Evolutionary conservation across 2,113 vertebrate species (phyloP).

Genomic region (Chionomys nivalis): DNA sequence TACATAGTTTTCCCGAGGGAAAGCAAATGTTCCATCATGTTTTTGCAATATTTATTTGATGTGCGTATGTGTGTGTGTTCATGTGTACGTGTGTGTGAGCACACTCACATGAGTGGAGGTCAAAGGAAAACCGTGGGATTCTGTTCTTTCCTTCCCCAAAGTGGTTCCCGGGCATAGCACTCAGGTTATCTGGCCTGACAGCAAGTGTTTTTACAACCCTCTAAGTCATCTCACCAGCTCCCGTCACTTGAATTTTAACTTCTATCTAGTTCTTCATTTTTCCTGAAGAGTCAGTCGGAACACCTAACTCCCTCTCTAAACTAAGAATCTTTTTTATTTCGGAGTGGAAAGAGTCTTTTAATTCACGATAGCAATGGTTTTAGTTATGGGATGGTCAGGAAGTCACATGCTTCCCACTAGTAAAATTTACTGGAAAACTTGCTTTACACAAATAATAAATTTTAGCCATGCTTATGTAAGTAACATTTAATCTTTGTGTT

Average conservation of each 20-base stretch:
- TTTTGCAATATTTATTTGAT: background rate
- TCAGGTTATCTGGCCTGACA: background rate
- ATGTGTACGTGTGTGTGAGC: background rate
- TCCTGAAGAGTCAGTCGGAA: conserved; percentile 3
- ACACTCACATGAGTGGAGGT: background rate
- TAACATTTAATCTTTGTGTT: background rate
- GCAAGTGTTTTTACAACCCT: background rate
- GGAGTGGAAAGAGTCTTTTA: background rate
- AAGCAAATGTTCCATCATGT: background rate
- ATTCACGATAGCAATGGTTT: conserved; percentile 24
- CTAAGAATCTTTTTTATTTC: background rate
- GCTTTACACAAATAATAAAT: conserved; percentile 25
- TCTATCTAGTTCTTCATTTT: conserved; percentile 15
- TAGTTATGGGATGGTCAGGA: background rate
- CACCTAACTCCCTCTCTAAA: background rate
- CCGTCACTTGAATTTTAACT: background rate
- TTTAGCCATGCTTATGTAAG: background rate
- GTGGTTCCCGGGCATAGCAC: background rate
- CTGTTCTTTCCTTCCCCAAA: background rate
- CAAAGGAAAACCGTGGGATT: background rate
- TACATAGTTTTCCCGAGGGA: background rate
- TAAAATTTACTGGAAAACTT: conserved; percentile 42
- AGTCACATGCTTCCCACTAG: conserved; percentile 10
- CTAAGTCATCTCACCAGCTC: no score
- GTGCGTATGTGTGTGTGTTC: background rate